These are phyloP conservation scores for Microcebus tavaratra DNA, from an alignment of 2,113 vertebrate species.

Conservation along the genomic window DNA sequence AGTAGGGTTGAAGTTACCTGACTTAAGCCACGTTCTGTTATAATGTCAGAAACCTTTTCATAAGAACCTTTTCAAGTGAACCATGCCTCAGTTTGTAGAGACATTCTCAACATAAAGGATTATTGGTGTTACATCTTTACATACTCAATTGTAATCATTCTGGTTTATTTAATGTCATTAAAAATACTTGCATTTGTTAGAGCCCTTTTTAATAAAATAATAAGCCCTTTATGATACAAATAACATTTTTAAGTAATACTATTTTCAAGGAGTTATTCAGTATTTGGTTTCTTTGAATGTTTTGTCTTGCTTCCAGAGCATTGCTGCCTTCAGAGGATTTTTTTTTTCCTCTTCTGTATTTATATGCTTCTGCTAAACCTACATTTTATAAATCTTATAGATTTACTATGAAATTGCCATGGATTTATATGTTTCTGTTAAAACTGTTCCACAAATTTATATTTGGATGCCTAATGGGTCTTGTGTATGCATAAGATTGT, in stretches of 20 bases:
- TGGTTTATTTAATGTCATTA: constrained; percentile 24
- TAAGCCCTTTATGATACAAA: neutral
- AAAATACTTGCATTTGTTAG: neutral
- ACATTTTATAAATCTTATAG: neutral
- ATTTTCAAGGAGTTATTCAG: neutral
- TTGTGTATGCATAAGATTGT: neutral
- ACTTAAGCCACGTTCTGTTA: neutral
- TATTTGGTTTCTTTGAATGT: neutral
- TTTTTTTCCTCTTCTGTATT: neutral
- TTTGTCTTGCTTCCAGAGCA: neutral
- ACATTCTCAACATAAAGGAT: neutral
- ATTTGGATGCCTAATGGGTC: neutral
- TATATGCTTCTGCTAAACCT: neutral
- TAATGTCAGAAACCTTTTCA: neutral
- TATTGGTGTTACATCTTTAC: neutral
- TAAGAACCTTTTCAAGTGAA: neutral
- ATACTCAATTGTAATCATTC: neutral
- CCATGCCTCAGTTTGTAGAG: neutral
- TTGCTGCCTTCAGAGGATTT: neutral
- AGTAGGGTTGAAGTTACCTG: neutral
- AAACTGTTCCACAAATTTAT: neutral
- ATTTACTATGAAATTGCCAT: neutral
- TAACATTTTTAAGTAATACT: neutral
- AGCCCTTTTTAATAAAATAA: neutral
- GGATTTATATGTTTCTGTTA: neutral